Percentiles rank a stretch among this genome's conserved stretches.
Evolutionary conservation across 1,140 invertebrate genomes (phyloP).

Genomic region (Camponotus floridanus): DNA sequence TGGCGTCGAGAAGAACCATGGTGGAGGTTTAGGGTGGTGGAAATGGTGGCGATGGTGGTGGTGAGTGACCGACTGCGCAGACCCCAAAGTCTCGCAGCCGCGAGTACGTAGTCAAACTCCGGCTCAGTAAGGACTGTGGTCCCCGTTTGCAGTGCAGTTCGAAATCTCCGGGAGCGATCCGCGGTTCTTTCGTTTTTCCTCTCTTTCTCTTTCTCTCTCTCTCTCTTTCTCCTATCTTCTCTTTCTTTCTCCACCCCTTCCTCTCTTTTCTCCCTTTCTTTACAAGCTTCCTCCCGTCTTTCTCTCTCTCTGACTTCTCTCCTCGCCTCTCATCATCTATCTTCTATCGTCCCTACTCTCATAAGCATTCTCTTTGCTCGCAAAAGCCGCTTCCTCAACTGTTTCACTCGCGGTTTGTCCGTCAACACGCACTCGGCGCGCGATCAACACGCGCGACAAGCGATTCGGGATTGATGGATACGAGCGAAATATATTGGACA

Average conservation of each 20-base stretch:
- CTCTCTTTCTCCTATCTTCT: slow-evolving; percentile 53
- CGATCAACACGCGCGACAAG: slow-evolving; percentile 11
- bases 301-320: slow-evolving; percentile 40
- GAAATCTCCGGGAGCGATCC: slow-evolving; percentile 78
- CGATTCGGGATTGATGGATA: slow-evolving; percentile 44
- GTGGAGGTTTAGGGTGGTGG: slow-evolving; percentile 77
- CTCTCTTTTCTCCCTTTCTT: slow-evolving; percentile 61
- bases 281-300: slow-evolving; percentile 17
- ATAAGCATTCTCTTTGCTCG: slow-evolving; percentile 21
- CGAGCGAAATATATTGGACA: neutral
- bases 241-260: slow-evolving; percentile 28
- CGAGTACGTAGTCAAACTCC: slow-evolving; percentile 79
- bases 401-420: slow-evolving; percentile 39
- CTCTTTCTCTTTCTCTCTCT: slow-evolving; percentile 66
- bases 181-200: slow-evolving; percentile 73
- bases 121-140: slow-evolving; percentile 83
- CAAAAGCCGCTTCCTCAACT: slow-evolving; percentile 57
- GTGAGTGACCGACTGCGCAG: slow-evolving; percentile 80
- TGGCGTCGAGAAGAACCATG: slow-evolving; percentile 74
- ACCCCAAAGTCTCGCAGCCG: slow-evolving; percentile 79
- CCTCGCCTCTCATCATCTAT: neutral
- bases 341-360: slow-evolving; percentile 45
- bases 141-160: slow-evolving; percentile 81
- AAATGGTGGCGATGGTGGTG: slow-evolving; percentile 56
- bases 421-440: neutral